phyloP scores from a whole-genome alignment of 2,888 invertebrate species.

The Dryococelus australis region DNA sequence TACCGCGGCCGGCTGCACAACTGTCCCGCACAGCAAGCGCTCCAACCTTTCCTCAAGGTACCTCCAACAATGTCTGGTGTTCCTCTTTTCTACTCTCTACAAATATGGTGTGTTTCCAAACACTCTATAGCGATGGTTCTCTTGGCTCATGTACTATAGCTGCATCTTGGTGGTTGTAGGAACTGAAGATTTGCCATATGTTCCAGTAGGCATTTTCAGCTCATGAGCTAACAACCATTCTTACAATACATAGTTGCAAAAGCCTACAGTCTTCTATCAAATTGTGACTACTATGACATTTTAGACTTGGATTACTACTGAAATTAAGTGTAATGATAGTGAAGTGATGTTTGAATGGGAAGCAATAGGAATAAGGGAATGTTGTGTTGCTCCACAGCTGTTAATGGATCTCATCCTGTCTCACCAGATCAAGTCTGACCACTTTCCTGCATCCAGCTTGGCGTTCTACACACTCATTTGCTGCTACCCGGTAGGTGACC shows the following conservation, averaged over 20 bases:
- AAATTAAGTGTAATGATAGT: no score
- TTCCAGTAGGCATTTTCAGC: no score
- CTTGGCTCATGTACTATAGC: no score
- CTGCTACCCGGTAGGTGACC: constrained; percentile 64
- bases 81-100: not conserved
- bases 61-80: not conserved
- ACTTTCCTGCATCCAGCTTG: constrained; percentile 66
- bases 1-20: constrained; percentile 54
- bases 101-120: not conserved
- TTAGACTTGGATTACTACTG: no score
- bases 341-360: no score
- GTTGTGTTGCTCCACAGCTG: constrained; percentile 60
- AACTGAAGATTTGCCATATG: no score
- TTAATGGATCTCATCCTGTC: constrained; percentile 70
- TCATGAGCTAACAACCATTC: no score
- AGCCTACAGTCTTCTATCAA: no score
- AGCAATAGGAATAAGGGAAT: not conserved
- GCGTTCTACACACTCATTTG: constrained; percentile 72
- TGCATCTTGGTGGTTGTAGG: no score
- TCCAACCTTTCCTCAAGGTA: constrained; percentile 62
- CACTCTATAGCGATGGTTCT: not conserved
- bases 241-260: no score
- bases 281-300: no score
- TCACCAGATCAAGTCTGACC: constrained; percentile 70
- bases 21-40: constrained; percentile 55